Conservation (phyloP, 2,113 vertebrate species). For the Lathamus discolor region DNA sequence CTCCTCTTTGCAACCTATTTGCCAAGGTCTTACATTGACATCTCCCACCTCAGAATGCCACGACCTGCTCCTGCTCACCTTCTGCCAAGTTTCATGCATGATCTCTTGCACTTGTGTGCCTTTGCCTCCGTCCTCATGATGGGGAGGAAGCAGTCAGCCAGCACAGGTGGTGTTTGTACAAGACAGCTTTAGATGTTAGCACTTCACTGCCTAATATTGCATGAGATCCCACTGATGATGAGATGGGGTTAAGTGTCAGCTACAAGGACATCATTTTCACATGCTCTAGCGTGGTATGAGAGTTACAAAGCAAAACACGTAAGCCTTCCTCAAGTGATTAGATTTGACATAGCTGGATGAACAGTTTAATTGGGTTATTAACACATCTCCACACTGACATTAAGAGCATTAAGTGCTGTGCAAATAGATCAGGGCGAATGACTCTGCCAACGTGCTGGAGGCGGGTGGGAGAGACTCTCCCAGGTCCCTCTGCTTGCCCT, state of each 20-base stretch:
- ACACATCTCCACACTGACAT: constrained; percentile 43
- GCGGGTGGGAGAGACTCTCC: neutral
- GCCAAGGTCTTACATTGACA: accelerated
- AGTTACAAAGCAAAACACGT: neutral
- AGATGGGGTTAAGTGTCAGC: neutral
- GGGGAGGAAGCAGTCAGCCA: accelerated
- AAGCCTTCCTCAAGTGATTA: neutral
- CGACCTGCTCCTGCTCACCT: neutral
- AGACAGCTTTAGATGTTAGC: neutral
- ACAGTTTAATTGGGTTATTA: constrained; percentile 56
- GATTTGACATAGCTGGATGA: constrained; percentile 43
- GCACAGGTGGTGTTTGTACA: accelerated
- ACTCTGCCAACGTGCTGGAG: neutral
- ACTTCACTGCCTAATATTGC: accelerated
- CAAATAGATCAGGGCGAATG: neutral
- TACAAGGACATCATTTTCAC: neutral
- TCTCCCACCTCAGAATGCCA: neutral
- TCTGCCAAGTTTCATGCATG: accelerated
- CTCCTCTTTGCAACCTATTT: neutral
- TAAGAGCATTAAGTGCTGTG: neutral
- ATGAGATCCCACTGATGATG: neutral
- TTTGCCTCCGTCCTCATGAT: neutral
- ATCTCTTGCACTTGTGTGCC: accelerated
- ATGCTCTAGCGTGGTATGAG: neutral
- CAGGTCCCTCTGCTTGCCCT: accelerated